Conservation (phyloP, 2,888 invertebrate species). For the Aporophyla nigra region DNA sequence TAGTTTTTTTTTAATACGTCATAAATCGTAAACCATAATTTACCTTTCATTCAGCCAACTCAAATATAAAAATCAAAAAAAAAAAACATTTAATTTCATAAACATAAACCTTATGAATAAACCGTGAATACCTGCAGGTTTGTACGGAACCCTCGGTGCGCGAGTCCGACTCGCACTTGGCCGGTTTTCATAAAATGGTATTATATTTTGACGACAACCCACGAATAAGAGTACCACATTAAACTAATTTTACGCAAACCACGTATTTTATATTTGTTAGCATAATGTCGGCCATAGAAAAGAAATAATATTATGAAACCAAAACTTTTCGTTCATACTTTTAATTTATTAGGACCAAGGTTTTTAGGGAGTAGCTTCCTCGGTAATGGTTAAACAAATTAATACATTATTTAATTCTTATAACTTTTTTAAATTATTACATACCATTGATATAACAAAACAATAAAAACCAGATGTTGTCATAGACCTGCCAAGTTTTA, state of each 20-base stretch:
- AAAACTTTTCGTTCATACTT: not conserved
- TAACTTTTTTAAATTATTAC: not conserved
- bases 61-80: no score
- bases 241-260: conserved; percentile 9
- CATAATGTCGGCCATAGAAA: not conserved
- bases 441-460: not conserved
- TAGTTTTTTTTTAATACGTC: no score
- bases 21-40: no score
- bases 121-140: no score
- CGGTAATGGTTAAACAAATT: not conserved
- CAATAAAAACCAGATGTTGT: not conserved
- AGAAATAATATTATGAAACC: not conserved
- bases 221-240: not conserved
- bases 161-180: no score
- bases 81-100: no score
- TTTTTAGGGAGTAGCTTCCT: not conserved
- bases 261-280: conserved; percentile 12
- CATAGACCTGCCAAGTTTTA: not conserved
- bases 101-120: no score
- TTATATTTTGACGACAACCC: not conserved
- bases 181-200: no score
- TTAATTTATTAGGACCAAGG: not conserved
- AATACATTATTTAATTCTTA: not conserved
- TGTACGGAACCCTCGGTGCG: no score
- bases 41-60: no score